Evolutionary conservation across 2,888 invertebrate genomes (phyloP).

Genomic region (Zele albiditarsus): DNA sequence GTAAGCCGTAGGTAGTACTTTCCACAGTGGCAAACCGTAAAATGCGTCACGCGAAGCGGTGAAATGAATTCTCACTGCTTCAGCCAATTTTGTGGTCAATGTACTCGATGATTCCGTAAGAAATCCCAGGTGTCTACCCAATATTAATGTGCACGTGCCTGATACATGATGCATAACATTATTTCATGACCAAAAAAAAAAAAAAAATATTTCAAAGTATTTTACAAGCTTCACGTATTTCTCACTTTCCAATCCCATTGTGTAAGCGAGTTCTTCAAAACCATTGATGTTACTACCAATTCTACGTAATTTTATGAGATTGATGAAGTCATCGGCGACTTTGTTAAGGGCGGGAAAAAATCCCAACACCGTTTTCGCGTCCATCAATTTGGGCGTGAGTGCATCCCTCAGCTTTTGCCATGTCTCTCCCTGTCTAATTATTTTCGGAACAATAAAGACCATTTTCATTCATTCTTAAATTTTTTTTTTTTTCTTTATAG

Average conservation of each 20-base stretch:
- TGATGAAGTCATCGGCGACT: conserved; percentile 86
- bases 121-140: conserved; percentile 87
- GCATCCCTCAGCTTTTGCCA: conserved; percentile 84
- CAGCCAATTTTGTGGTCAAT: conserved; percentile 79
- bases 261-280: conserved; percentile 84
- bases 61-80: conserved; percentile 86
- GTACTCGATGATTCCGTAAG: conserved; percentile 75
- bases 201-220: conserved; percentile 25
- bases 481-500: conserved; percentile 22
- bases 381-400: conserved; percentile 84
- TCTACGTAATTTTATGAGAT: conserved; percentile 77
- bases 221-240: conserved; percentile 48
- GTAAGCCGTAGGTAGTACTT: conserved; percentile 82
- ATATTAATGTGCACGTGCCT: conserved; percentile 86
- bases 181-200: conserved; percentile 25
- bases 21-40: conserved; percentile 89
- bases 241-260: conserved; percentile 87
- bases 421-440: conserved; percentile 81
- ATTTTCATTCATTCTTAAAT: conserved; percentile 38
- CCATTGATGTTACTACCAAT: conserved; percentile 67
- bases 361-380: conserved; percentile 82
- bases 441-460: not conserved
- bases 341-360: conserved; percentile 84
- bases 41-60: conserved; percentile 86
- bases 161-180: conserved; percentile 40